Percentiles rank a stretch among this genome's conserved stretches.
Evolutionary conservation across 2,113 vertebrate genomes (phyloP).

Genomic region (Struthidea cinerea): DNA sequence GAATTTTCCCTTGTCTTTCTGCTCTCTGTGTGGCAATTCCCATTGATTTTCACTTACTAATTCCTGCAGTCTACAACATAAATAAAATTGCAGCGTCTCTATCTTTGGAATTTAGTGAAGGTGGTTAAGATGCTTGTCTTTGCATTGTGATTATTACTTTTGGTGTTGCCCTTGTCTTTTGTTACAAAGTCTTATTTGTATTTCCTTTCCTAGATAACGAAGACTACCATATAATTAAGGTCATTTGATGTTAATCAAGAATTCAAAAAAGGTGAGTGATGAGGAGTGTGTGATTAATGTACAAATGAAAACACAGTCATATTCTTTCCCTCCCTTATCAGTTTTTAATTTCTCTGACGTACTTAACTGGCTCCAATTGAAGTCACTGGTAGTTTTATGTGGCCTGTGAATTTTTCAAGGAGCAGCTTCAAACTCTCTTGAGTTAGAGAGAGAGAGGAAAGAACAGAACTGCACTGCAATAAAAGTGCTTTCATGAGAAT

Average conservation of each 20-base stretch:
- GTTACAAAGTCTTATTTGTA: background rate
- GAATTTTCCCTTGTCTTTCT: background rate
- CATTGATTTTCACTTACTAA: background rate
- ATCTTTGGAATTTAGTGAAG: background rate
- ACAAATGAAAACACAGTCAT: background rate
- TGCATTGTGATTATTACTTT: background rate
- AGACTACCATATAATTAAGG: background rate
- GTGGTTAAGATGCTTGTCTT: background rate
- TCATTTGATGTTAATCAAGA: background rate
- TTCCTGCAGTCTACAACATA: background rate
- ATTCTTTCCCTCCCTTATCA: conserved; percentile 2
- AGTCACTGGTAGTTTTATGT: conserved; percentile 22
- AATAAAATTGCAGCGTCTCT: background rate
- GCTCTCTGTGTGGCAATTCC: background rate
- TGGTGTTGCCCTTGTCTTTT: background rate
- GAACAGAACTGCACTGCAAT: background rate
- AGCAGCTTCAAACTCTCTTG: background rate
- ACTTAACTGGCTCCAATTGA: background rate
- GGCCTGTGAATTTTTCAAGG: background rate
- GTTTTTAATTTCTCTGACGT: conserved; percentile 18
- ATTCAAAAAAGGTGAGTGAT: background rate
- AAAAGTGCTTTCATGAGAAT: background rate
- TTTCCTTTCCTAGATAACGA: background rate
- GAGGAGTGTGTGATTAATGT: background rate
- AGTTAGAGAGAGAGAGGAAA: background rate